Conservation (phyloP, 1,140 invertebrate genomes). For the Maniola jurtina region DNA sequence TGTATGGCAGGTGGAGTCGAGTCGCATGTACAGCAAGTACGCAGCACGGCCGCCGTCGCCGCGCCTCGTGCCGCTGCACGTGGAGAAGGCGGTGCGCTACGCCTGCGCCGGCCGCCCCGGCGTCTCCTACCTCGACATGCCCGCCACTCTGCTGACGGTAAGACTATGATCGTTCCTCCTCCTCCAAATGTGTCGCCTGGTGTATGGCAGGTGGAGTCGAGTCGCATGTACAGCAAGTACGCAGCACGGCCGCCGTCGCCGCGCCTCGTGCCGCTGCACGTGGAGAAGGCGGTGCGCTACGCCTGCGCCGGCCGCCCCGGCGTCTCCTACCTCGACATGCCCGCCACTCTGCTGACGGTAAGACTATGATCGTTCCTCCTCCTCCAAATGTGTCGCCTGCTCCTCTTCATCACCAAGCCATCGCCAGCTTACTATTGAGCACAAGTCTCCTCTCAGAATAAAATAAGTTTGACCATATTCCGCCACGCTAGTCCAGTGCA, state of each 20-base stretch:
- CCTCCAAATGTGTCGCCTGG: too few species aligned
- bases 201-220: constrained; percentile 84
- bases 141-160: constrained; percentile 82
- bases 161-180: too few species aligned
- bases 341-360: constrained; percentile 82
- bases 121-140: constrained; percentile 92
- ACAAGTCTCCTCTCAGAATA: too few species aligned
- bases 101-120: constrained; percentile 94
- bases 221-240: constrained; percentile 93
- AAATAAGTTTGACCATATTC: too few species aligned
- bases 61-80: constrained; percentile 91
- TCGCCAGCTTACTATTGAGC: too few species aligned
- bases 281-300: constrained; percentile 94
- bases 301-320: constrained; percentile 94
- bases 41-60: constrained; percentile 90
- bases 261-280: constrained; percentile 91
- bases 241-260: constrained; percentile 90
- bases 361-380: not conserved
- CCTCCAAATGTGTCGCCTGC: not conserved
- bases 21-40: constrained; percentile 93
- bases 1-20: constrained; percentile 84
- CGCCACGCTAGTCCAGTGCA: too few species aligned
- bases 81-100: constrained; percentile 94
- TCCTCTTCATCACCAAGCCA: too few species aligned
- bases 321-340: constrained; percentile 92